phyloP scores from a whole-genome alignment of 2,113 vertebrate species.

The Plotosus lineatus region DNA sequence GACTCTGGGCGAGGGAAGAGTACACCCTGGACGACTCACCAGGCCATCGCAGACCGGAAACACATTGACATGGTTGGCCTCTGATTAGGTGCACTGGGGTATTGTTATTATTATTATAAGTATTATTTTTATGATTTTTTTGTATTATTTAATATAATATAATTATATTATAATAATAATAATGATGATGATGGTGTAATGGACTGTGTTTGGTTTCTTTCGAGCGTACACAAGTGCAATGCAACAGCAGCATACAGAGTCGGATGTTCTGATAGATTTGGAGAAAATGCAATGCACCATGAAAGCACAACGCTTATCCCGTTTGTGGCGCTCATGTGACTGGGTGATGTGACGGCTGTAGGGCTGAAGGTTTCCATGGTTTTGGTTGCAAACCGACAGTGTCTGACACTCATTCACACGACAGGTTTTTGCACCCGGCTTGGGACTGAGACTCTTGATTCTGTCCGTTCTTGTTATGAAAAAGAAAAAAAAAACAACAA shows the following conservation, averaged over 20 bases:
- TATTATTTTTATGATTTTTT: too few species aligned
- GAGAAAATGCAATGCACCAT: conserved; percentile 20
- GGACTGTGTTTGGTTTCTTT: neutral
- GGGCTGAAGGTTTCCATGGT: conserved; percentile 50
- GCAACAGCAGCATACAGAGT: conserved; percentile 1
- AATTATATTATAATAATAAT: conserved; percentile 1
- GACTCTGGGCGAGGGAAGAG: too few species aligned
- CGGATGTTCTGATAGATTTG: conserved; percentile 35
- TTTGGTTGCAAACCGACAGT: conserved; percentile 41
- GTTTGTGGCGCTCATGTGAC: conserved; percentile 31
- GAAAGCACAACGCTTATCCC: conserved; percentile 35
- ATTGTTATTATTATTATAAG: too few species aligned
- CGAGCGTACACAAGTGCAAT: neutral
- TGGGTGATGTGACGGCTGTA: conserved; percentile 39
- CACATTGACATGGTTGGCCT: too few species aligned
- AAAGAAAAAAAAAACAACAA: conserved; percentile 21
- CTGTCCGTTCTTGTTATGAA: conserved; percentile 49
- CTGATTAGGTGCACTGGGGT: too few species aligned
- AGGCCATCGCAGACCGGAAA: too few species aligned
- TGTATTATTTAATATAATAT: too few species aligned
- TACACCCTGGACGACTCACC: too few species aligned
- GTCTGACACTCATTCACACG: conserved; percentile 52
- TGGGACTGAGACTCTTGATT: conserved; percentile 48
- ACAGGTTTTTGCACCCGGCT: conserved; percentile 52
- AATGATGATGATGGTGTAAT: neutral